Percentiles rank a stretch among this genome's conserved stretches.
phyloP scores from a whole-genome alignment of 2,888 invertebrate genomes.

The Drosophila ustulata region DNA sequence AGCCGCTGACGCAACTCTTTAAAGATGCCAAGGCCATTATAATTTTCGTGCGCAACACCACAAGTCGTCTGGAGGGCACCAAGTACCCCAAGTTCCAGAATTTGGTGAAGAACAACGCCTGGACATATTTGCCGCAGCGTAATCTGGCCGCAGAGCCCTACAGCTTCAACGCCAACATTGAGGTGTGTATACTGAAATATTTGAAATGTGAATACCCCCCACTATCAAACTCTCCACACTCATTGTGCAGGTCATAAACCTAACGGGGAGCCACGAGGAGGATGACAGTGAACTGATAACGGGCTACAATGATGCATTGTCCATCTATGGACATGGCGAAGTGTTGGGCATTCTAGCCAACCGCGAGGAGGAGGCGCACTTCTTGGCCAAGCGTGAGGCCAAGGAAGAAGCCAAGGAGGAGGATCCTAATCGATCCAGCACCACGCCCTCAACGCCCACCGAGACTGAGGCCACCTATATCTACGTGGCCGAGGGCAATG shows the following conservation, averaged over 20 bases:
- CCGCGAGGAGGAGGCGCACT: conserved; percentile 82
- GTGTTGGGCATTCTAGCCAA: conserved; percentile 87
- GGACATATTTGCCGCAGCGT: conserved; percentile 87
- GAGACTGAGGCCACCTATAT: conserved; percentile 85
- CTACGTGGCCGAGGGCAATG: conserved; percentile 86
- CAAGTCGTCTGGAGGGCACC: conserved; percentile 86
- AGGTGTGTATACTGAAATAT: conserved; percentile 82
- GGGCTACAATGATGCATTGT: conserved; percentile 87
- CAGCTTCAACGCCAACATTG: conserved; percentile 87
- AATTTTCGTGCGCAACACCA: conserved; percentile 87
- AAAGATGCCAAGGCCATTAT: conserved; percentile 87
- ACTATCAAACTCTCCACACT: background rate
- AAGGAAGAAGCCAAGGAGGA: conserved; percentile 72
- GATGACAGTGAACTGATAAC: conserved; percentile 87
- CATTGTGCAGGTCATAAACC: conserved; percentile 85
- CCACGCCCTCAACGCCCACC: conserved; percentile 59
- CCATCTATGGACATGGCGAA: conserved; percentile 87
- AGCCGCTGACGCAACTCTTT: conserved; percentile 87
- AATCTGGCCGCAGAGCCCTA: conserved; percentile 87
- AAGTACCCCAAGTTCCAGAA: conserved; percentile 87
- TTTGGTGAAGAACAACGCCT: conserved; percentile 86
- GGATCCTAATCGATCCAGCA: conserved; percentile 71
- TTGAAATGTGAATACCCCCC: background rate
- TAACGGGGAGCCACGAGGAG: conserved; percentile 86
- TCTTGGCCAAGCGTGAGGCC: conserved; percentile 79